Base-by-base conservation (phyloP, 2,888 invertebrate genomes). In the Elegia similella region DNA sequence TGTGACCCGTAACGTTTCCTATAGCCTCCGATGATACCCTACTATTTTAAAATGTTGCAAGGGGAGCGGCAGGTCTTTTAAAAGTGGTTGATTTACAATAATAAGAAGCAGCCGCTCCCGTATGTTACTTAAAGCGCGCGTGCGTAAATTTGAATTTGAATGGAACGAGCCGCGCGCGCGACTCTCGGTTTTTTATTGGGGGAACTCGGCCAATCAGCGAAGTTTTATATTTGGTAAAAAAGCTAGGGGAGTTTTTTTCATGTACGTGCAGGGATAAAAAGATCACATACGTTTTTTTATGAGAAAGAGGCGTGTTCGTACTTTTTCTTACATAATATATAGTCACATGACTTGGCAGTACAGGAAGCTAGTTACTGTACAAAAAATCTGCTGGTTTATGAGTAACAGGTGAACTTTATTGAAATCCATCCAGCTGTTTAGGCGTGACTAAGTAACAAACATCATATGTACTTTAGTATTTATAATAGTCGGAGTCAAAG, bases 141-240 rank as follows among this genome's bases (percentile, higher is more conserved):
- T 83, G 76, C 78, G 50, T 50, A 16, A 12, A 83, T 86, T 86
- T 84, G 80, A 84, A 84, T 84, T 80, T 86, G 81, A 83, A 85
- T 81, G 82, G 82, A 63, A 85, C 82, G 86, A 80, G 74, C 74
- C 30, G 72, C 67, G 66, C 85, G 83, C 86, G 87, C 86, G 85
- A 83, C 84, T 86, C 86, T 79, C 69, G 80, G 86, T 89, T 90
- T 91, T 91, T 90, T 88, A 81, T 76, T 80, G 78, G 80, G 78
- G 70, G 72, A 63, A 61, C 62, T 57, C 77, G 70, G 69, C 90
- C 91, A 91, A 91, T 90, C 74, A 74, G 75, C 68, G 66, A 10
- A 65, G 65, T 69, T 81, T 79, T 81, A 74, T 71, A 69, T 68
- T 62, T 60, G 64, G 68, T 76, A 82, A 88, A 88, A 88, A 87